Evolutionary conservation across 2,888 invertebrate genomes (phyloP).

Genomic region (Pachymerium ferrugineum): DNA sequence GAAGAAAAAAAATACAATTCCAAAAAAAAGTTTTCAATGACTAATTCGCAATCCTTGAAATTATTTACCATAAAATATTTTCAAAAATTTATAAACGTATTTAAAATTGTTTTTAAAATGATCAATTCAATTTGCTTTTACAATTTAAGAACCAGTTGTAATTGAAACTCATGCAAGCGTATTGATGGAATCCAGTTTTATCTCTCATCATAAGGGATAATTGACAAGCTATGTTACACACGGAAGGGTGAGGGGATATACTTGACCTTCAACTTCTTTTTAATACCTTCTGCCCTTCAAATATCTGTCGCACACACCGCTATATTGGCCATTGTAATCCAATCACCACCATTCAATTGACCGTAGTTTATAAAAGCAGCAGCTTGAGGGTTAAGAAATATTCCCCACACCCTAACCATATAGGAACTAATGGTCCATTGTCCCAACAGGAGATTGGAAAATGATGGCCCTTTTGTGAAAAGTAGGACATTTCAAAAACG

Average conservation of each 20-base stretch:
- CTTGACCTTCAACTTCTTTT: neutral
- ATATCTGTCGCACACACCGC: neutral
- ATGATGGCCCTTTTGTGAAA: too few species aligned
- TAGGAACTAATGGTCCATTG: neutral
- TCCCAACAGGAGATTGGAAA: neutral
- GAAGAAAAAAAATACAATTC: too few species aligned
- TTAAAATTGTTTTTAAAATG: too few species aligned
- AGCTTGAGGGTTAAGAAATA: neutral
- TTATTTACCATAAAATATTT: too few species aligned
- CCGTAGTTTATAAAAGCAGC: neutral
- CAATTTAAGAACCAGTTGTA: neutral
- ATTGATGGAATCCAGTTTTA: slow-evolving; percentile 6
- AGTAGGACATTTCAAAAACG: neutral
- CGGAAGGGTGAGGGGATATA: neutral
- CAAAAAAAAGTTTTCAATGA: too few species aligned
- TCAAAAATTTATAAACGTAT: too few species aligned
- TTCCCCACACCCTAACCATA: neutral
- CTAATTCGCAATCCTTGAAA: too few species aligned
- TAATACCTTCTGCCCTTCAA: neutral
- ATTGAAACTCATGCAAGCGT: neutral
- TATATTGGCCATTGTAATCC: slow-evolving; percentile 12
- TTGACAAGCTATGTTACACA: neutral
- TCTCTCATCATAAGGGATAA: slow-evolving; percentile 1
- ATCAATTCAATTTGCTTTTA: neutral
- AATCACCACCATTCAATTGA: neutral